Conservation (phyloP, 2,797 vertebrate genomes). For the Pangasius mekongensis region DNA sequence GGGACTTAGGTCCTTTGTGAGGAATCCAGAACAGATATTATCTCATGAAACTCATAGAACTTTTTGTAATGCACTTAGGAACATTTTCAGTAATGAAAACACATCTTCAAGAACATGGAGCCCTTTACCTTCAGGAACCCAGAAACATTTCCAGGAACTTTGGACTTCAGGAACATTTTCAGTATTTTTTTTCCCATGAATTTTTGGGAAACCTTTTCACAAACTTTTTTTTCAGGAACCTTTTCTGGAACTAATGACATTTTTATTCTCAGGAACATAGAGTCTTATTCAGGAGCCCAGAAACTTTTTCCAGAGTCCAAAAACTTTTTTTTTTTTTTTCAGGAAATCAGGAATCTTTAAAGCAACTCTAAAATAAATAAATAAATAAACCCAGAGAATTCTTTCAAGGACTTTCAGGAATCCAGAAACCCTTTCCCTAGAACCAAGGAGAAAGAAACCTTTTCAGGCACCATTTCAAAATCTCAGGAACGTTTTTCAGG, state of each 20-base stretch:
- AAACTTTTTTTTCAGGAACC: background rate
- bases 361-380: background rate
- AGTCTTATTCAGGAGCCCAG: background rate
- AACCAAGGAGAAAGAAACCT: background rate
- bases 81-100: background rate
- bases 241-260: background rate
- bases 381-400: background rate
- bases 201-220: background rate
- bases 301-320: background rate
- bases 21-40: background rate
- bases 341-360: background rate
- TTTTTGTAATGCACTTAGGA: background rate
- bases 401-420: background rate
- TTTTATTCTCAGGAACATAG: background rate
- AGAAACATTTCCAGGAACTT: background rate
- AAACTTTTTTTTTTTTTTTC: background rate
- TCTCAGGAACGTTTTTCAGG: background rate
- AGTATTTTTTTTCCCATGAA: background rate
- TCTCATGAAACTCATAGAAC: background rate
- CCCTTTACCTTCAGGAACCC: background rate
- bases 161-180: background rate
- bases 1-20: background rate
- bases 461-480: background rate
- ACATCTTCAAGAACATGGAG: background rate
- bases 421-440: background rate